These are phyloP conservation scores for Ephestia elutella DNA, from an alignment of 1,140 invertebrate genomes.

Conservation along the genomic window DNA sequence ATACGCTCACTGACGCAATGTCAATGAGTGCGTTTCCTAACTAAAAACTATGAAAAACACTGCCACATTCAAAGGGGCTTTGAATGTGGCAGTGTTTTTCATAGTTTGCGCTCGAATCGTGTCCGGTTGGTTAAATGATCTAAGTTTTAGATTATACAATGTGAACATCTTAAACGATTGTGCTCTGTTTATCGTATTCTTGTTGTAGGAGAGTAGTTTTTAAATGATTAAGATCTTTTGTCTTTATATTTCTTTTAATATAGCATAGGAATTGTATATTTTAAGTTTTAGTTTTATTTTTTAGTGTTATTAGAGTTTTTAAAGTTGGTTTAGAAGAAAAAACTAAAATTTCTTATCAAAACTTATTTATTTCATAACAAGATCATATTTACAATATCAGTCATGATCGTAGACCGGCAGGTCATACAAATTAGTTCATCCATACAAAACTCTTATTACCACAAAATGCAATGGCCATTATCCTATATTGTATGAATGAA, in stretches of 20 bases:
- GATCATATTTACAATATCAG: slow-evolving; percentile 70
- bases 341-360: slow-evolving; percentile 33
- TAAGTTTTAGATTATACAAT: too few species aligned
- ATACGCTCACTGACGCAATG: too few species aligned
- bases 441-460: slow-evolving; percentile 25
- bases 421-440: slow-evolving; percentile 33
- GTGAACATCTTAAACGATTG: background rate
- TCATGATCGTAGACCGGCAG: slow-evolving; percentile 41
- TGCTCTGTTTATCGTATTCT: too few species aligned
- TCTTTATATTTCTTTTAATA: too few species aligned
- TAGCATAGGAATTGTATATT: background rate
- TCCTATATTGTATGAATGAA: slow-evolving; percentile 10
- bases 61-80: too few species aligned
- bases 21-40: too few species aligned
- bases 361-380: slow-evolving; percentile 64
- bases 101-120: too few species aligned
- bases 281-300: slow-evolving; percentile 7
- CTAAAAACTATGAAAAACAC: too few species aligned
- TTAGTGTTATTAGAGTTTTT: background rate
- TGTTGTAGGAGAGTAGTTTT: too few species aligned
- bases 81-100: too few species aligned
- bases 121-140: too few species aligned
- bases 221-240: too few species aligned
- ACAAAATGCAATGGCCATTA: slow-evolving; percentile 15
- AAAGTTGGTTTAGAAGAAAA: background rate